Evolutionary conservation across 2,797 vertebrate species (phyloP).

Genomic region (Galaxias olidus): DNA sequence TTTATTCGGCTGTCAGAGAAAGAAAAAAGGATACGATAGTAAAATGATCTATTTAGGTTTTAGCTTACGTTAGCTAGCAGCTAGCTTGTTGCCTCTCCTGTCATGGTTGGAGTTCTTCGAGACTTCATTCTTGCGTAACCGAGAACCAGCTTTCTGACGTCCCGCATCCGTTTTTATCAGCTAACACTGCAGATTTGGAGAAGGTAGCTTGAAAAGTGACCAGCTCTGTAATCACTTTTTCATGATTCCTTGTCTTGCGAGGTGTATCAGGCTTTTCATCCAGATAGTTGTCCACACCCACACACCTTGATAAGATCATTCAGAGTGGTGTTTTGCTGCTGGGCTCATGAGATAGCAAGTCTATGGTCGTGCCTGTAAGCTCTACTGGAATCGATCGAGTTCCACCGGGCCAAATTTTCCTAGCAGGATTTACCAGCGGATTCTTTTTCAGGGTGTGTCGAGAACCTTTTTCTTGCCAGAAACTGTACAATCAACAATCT

Average conservation of each 20-base stretch:
- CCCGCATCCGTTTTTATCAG: conserved; percentile 17
- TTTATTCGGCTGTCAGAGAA: background rate
- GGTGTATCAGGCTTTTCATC: background rate
- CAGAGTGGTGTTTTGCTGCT: too few relatives aligned
- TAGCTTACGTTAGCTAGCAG: background rate
- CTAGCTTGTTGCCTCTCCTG: background rate
- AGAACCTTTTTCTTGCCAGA: background rate
- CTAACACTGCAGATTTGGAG: conserved; percentile 17
- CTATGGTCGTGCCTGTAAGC: conserved; percentile 24
- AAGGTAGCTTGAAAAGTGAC: conserved; percentile 20
- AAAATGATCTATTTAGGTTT: background rate
- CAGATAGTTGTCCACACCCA: too few relatives aligned
- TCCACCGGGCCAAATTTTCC: conserved; percentile 29
- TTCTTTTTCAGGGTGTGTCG: background rate
- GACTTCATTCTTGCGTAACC: background rate
- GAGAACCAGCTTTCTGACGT: conserved; percentile 22
- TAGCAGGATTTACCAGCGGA: conserved; percentile 15
- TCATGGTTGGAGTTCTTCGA: background rate
- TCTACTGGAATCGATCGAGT: conserved; percentile 17
- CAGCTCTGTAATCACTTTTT: conserved; percentile 20
- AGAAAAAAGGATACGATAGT: background rate
- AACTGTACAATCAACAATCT: background rate
- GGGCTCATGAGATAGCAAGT: too few relatives aligned
- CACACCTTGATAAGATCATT: too few relatives aligned
- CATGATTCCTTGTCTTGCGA: conserved; percentile 14